phyloP scores from a whole-genome alignment of 92 coral and sea anemone species.

The Metridium senile region DNA sequence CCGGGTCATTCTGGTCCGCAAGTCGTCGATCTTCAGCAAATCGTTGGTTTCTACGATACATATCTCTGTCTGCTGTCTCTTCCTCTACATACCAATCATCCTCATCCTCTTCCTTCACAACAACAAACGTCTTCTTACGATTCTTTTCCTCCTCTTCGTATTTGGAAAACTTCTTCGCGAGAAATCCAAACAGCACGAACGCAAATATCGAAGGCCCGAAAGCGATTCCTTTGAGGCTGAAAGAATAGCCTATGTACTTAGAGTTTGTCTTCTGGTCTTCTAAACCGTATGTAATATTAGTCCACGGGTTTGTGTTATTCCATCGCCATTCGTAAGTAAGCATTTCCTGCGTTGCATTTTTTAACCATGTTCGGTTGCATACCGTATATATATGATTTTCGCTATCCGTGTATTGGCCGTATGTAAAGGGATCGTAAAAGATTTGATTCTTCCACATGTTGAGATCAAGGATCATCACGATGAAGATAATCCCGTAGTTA shows the following conservation, averaged over 20 bases:
- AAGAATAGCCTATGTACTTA: conserved; percentile 54
- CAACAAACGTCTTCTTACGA: conserved; percentile 10
- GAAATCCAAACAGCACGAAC: conserved; percentile 69
- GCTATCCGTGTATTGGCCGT: conserved; percentile 78
- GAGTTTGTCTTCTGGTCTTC: conserved; percentile 82
- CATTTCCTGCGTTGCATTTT: conserved; percentile 67
- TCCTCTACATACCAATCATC: conserved; percentile 18
- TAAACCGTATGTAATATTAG: conserved; percentile 61
- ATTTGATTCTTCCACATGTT: conserved; percentile 97
- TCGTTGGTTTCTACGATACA: not conserved
- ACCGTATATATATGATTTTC: conserved; percentile 67
- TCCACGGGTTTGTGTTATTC: conserved; percentile 67
- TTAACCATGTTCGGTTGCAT: conserved; percentile 63
- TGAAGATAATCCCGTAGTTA: conserved; percentile 88
- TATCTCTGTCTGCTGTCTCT: not conserved
- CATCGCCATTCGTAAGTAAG: conserved; percentile 79
- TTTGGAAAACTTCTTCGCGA: conserved; percentile 69
- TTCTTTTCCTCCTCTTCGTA: conserved; percentile 43
- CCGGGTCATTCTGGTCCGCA: not conserved
- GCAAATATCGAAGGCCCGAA: conserved; percentile 72
- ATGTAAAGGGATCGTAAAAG: conserved; percentile 71
- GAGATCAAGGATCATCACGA: conserved; percentile 86
- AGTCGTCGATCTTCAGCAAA: not conserved
- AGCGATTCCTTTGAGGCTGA: conserved; percentile 78
- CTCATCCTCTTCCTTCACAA: conserved; percentile 22